Base-by-base conservation (phyloP, 2,888 invertebrate species). In the Plagodis dolabraria region DNA sequence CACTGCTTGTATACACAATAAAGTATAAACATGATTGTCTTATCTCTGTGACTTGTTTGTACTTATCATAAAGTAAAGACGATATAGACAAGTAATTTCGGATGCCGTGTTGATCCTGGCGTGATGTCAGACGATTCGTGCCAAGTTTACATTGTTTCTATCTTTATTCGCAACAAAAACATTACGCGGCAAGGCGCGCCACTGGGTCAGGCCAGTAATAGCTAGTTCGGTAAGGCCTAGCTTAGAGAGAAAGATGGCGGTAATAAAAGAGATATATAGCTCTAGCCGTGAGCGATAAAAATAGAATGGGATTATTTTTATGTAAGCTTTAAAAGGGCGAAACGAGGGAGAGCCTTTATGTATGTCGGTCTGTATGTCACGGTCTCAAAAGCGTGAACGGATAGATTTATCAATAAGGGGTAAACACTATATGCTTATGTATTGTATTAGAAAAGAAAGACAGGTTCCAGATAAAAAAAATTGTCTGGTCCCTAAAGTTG, bases 71-170 rank as follows among this genome's bases (percentile, higher is more conserved):
- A 7, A 9, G 9, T 38, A 38, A 4, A 38, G 9, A 5, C 9
- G 38, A 22, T 22, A 22, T 22, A 22, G 22, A 22, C 22, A 22
- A 22, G 38, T 38, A 5, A 7, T 9, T 38, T 8, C 38, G 38
- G 7, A 38, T 38, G 7, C 38, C 38, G 38, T 57, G 53, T 61
- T 57, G 60, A 54, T 63, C 57, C 63, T 64, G 61, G 61, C 61
- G 52, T 57, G 42, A 52, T 49, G 44, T 52, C 53, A 42, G 43
- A 5, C 52, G 11, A 53, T 46, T 46, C 60, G 62, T 69, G 64
- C 64, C 65, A 22, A 22, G 45, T n/a, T 7, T 9, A 47, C 58
- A 36, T 45, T 46, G 36, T 5, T 42, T 36, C 46, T 60, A 64
- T 66, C 52, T 60, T 65, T 56, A 56, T 53, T 63, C 53, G 56